Conservation (phyloP, 2,113 vertebrate genomes). For the Columba livia region DNA sequence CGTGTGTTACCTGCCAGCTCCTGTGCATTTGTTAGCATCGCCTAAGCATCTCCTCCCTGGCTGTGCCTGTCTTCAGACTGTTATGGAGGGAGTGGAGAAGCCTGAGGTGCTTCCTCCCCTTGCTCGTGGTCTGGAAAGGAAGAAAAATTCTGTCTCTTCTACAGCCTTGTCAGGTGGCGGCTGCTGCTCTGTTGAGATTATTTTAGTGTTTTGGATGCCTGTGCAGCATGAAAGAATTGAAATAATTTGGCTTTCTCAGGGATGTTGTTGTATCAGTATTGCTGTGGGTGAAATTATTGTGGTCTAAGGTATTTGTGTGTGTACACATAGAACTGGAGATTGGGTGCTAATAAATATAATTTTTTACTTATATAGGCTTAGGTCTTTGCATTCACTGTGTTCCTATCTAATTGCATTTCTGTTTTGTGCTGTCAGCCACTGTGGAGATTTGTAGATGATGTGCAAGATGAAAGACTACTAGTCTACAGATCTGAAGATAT, state of each 20-base stretch:
- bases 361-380: neutral
- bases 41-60: neutral
- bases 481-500: slow-evolving; percentile 96
- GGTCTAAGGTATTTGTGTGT: neutral
- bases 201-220: neutral
- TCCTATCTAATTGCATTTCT: neutral
- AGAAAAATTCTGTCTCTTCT: neutral
- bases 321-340: neutral
- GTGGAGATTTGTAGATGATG: slow-evolving; percentile 89
- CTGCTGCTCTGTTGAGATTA: neutral
- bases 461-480: slow-evolving; percentile 83
- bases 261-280: neutral
- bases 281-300: neutral
- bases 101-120: neutral
- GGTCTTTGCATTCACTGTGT: neutral
- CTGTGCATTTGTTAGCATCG: neutral
- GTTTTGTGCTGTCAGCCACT: slow-evolving; percentile 78
- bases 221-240: neutral
- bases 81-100: neutral
- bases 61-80: neutral
- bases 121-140: neutral
- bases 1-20: neutral
- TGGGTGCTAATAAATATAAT: neutral
- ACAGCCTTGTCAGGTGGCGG: neutral
- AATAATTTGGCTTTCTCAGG: neutral